Percentiles rank a stretch among this genome's conserved stretches.
phyloP scores from a whole-genome alignment of 2,113 vertebrate genomes.

The Chlorodrepanis virens region DNA sequence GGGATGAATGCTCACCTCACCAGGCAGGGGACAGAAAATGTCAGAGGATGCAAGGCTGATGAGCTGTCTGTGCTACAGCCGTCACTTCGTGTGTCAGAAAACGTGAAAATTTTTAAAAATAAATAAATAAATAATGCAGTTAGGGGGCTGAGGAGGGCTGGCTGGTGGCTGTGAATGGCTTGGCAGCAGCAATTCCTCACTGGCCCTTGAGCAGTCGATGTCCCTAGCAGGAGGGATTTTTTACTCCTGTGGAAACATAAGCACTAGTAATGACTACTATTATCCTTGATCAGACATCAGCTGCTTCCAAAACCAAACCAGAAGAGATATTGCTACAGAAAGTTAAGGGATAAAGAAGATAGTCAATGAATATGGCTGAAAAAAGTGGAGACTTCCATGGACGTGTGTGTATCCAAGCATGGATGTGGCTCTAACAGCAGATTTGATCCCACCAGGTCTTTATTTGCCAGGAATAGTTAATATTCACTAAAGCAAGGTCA shows the following conservation, averaged over 20 bases:
- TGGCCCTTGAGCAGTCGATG: not conserved
- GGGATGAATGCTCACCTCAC: not conserved
- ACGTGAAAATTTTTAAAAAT: not conserved
- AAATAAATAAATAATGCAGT: not conserved
- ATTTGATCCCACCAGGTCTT: not conserved
- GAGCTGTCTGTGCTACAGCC: not conserved
- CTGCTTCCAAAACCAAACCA: not conserved
- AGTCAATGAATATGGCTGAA: not conserved
- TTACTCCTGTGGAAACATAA: not conserved
- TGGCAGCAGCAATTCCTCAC: not conserved
- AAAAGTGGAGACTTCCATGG: not conserved
- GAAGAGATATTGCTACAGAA: not conserved
- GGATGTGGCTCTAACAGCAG: not conserved
- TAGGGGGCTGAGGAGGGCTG: not conserved
- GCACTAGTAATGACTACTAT: not conserved
- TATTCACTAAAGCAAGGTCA: not conserved
- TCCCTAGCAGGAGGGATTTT: not conserved
- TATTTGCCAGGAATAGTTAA: not conserved
- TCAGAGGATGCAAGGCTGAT: not conserved
- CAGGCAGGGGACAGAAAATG: not conserved
- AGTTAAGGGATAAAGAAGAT: not conserved
- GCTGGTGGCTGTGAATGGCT: not conserved
- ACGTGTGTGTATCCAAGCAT: accelerated
- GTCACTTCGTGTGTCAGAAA: not conserved
- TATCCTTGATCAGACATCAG: not conserved